Percentiles rank a stretch among this genome's conserved stretches.
phyloP scores from a whole-genome alignment of 2,797 vertebrate genomes.

The Buphagus erythrorhynchus region DNA sequence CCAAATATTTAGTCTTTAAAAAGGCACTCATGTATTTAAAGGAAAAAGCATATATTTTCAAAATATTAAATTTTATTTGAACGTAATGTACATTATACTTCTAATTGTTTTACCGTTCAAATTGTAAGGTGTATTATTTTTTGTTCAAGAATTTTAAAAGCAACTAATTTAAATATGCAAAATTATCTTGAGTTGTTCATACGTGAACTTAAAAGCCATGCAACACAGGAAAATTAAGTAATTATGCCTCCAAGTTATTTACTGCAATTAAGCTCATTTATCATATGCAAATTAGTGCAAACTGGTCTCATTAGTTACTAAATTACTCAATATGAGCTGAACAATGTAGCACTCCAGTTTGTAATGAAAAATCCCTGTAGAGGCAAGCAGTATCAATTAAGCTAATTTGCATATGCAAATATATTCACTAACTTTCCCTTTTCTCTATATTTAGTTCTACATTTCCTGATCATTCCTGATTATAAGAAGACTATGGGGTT shows the following conservation, averaged over 20 bases:
- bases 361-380: slow-evolving; percentile 91
- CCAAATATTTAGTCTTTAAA: background rate
- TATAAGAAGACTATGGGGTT: slow-evolving; percentile 67
- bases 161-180: slow-evolving; percentile 85
- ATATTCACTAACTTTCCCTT: slow-evolving; percentile 84
- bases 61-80: slow-evolving; percentile 9
- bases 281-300: slow-evolving; percentile 91
- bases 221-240: slow-evolving; percentile 90
- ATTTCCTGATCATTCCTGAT: slow-evolving; percentile 81
- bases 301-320: slow-evolving; percentile 90
- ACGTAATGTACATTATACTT: slow-evolving; percentile 54
- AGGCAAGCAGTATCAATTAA: slow-evolving; percentile 89
- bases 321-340: slow-evolving; percentile 90
- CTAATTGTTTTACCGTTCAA: slow-evolving; percentile 75
- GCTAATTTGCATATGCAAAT: slow-evolving; percentile 89
- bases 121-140: slow-evolving; percentile 77
- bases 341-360: slow-evolving; percentile 90
- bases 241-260: slow-evolving; percentile 91
- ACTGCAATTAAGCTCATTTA: slow-evolving; percentile 91
- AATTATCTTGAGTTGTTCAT: slow-evolving; percentile 87
- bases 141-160: slow-evolving; percentile 82
- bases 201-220: slow-evolving; percentile 88
- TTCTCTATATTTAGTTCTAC: slow-evolving; percentile 86
- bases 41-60: background rate
- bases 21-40: background rate